Base-by-base conservation (phyloP, 2,797 vertebrate species). In the Furcifer pardalis region DNA sequence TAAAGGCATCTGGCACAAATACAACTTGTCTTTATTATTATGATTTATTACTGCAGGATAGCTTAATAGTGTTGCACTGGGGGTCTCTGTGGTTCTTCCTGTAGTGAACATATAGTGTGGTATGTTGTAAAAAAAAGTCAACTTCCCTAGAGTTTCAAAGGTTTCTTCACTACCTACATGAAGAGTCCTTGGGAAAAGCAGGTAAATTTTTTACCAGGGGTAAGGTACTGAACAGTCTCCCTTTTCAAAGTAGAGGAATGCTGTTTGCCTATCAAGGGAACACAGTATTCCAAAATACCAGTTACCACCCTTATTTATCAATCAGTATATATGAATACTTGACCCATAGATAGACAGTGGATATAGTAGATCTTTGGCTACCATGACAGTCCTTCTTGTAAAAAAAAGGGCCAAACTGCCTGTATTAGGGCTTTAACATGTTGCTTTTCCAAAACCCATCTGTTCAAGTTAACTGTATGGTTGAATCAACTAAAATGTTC, bases 401-500 rank as follows among this genome's bases (percentile, higher is more conserved):
- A 3, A 1, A 62, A 49, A 35, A n/a, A n/a, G n/a, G 12, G 65
- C 59, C 84, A 27, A 87, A 82, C 59, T 37, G n/a, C 8, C 15
- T 73, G 46, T 23, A 68, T 49, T 90, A 82, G 44, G 90, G 40
- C 86, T 42, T 81, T 52, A 76, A 82, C 1, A 56, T 84, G 81
- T n/a, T 30, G 9, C 37, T 84, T 71, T 44, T 89, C 40, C 81
- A 44, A 84, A 85, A 81, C n/a, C 79, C 84, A 35, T 63, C 56
- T 62, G 79, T 30, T 21, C 7, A 73, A 86, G n/a, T 75, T n/a
- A 23, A 60, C 46, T 80, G 56, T n/a, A 32, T 42, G 35, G 3
- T 21, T 49, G 27, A 27, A 49, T 84, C 88, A 86, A 25, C 30
- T 68, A 69, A 87, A 72, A 77, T 87, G 35, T 13, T 89, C 6